A percentile compares a stretch with the other conserved stretches of the same genome.
Evolutionary conservation across 1,140 invertebrate genomes (phyloP).

Genomic region (Gryllus bimaculatus): DNA sequence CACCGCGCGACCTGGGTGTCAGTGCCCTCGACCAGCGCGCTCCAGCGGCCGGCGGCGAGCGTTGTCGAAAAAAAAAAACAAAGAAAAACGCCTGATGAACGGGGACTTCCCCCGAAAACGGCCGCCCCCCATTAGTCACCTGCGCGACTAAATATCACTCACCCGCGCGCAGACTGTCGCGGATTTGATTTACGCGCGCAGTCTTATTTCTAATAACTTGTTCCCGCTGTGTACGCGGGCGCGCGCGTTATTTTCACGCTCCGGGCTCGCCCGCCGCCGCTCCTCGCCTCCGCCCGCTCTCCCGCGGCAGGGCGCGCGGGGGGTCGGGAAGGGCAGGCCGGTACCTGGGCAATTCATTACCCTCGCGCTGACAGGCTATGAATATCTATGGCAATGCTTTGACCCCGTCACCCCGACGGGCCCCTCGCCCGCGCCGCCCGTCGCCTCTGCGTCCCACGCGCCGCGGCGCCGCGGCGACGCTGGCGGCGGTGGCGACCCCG

Average conservation of each 20-base stretch:
- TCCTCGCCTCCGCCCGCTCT: no score
- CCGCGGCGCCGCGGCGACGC: no score
- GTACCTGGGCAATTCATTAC: constrained; percentile 1
- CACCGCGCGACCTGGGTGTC: neutral
- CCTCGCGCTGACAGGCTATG: neutral
- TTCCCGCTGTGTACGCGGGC: neutral
- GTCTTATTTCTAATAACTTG: neutral
- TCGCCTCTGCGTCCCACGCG: neutral
- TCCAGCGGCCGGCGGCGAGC: no score
- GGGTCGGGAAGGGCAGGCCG: no score
- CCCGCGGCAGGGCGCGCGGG: no score
- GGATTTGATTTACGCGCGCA: neutral
- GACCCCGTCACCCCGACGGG: neutral
- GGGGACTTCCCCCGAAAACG: neutral
- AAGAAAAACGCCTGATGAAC: neutral
- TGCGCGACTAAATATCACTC: constrained; percentile 3
- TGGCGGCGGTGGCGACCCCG: no score
- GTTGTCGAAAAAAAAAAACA: neutral
- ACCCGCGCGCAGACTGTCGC: neutral
- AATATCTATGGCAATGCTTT: constrained; percentile 5
- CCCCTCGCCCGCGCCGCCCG: no score
- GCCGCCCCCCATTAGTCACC: neutral
- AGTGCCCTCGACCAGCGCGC: neutral
- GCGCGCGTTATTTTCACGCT: no score
- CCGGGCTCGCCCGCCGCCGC: no score